Conservation (phyloP, 2,797 vertebrate species). For the Dendrocincla tyrannina region DNA sequence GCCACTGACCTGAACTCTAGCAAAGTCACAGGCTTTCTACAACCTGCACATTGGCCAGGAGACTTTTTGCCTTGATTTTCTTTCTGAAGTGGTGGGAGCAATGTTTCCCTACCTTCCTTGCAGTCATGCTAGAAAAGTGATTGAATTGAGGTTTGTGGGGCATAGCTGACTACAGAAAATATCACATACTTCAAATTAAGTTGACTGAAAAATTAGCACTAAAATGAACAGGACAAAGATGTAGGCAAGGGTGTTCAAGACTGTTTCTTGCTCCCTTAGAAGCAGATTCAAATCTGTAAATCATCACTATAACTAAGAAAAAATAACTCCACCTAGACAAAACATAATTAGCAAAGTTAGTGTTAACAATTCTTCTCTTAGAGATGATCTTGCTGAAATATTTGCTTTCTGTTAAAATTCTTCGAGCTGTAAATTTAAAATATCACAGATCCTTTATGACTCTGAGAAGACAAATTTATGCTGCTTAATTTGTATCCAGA, state of each 20-base stretch:
- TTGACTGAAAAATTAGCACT: neutral
- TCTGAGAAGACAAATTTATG: neutral
- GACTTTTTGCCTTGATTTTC: neutral
- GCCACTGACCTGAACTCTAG: neutral
- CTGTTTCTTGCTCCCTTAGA: neutral
- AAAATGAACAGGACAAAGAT: neutral
- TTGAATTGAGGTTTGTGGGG: neutral
- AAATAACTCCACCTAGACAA: neutral
- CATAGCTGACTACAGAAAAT: neutral
- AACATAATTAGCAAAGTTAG: neutral
- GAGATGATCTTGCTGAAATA: neutral
- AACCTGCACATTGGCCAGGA: neutral
- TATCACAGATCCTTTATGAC: neutral
- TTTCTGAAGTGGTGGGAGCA: neutral
- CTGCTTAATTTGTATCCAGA: slow-evolving; percentile 8
- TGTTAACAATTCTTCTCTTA: neutral
- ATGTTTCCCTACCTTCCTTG: neutral
- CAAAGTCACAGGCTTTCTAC: neutral
- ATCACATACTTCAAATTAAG: neutral
- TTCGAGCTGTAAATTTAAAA: slow-evolving; percentile 7
- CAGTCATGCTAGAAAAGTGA: neutral
- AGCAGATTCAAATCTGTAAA: neutral
- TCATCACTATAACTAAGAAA: neutral
- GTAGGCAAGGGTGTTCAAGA: neutral
- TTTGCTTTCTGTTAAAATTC: slow-evolving; percentile 23